Evolutionary conservation across 1,140 invertebrate genomes (phyloP), one percentile per base, ranked within the genome.

Genomic region (Nasonia vitripennis): DNA sequence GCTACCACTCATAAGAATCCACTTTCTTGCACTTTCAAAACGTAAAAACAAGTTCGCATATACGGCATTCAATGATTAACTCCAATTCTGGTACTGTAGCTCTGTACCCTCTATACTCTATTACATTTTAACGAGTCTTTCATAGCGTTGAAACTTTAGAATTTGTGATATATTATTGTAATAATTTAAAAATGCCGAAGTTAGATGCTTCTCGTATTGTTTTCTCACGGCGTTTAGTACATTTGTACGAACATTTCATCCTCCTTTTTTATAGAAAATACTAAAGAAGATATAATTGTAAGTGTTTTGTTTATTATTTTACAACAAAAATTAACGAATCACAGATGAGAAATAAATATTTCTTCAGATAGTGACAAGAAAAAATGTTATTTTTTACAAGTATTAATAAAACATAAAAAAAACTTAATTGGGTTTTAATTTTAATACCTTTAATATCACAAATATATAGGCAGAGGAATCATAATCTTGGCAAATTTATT

Each of bases 151-250:
- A 87, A 86, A 87, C 83, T 80, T 88, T 88, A 83, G 62, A 68
- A 78, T 84, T 70, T 78, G 55, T 84, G 75, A 70, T 78, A 84
- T 84, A 78, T 78, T 82, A 75, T 85, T 81, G 37, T 85, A 81
- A 85, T 82, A 82, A 86, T 82, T 86, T 78, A 82, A 86, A 68
- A 41, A 34, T 45, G 11, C 79, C n/a, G 67, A 77, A 67, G 20
- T 70, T 81, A 34, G 78, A 75, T 85, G 68, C 87, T 51, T 86
- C 83, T 89, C 89, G 87, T 91, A 90, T 89, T 91, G 90, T 86
- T 84, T 85, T 83, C 84, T 87, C 67, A 68, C 27, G 27, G 73
- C 75, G 71, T 67, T 2, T 79, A 55, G 20, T 73, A 41, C 51
- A 20, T 75, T 80, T 37, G 41, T 83, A 83, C 62, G 74, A 74